Base-by-base conservation (phyloP, 1,140 invertebrate genomes). In the Halesus radiatus region DNA sequence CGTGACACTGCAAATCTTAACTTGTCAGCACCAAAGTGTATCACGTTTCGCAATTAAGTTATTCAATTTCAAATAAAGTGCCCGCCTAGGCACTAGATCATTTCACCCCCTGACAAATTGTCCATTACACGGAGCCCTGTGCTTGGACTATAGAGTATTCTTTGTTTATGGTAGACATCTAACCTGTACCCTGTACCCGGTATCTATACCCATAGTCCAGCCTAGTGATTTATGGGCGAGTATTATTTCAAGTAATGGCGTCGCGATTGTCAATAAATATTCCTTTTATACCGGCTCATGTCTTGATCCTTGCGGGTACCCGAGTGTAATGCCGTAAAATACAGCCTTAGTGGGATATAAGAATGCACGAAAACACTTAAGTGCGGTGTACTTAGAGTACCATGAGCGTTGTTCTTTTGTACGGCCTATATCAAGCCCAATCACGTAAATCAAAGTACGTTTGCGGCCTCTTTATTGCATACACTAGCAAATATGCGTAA, bases 41-140 rank as follows among this genome's bases (percentile, higher is more conserved):
- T 50, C 37, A 52, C 0, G 22, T 66, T 66, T 66, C 62, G 62
- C 62, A 66, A 52, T 70, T 70, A 52, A 52, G 66, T 50, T 70
- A 70, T 70, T 70, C 66, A 50, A 70, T 70, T 70, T 70, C 66
- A 70, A 70, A 70, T 70, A 50, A 23, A 70, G 13, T 45, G 32
- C 15, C 15, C 1, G n/a, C 66, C n/a, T 45, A 18, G 8, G 37
- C 32, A n/a, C n/a, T 70, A 52, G 8, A 70, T 70, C 66, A 70
- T 70, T 70, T 70, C 62, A 26, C n/a, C 32, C 66, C 8, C 37
- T 66, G 66, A 70, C 66, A 50, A 70, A 70, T 70, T 70, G 66
- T 70, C 66, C 37, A 70, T 45, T 29, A 29, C 62, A 26, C 15
- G 16, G 13, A 3, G 66, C 18, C 26, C 37, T 8, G 15, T 29